These are phyloP conservation scores for Phoxinus phoxinus DNA, from an alignment of 2,113 vertebrate species.

Conservation along the genomic window DNA sequence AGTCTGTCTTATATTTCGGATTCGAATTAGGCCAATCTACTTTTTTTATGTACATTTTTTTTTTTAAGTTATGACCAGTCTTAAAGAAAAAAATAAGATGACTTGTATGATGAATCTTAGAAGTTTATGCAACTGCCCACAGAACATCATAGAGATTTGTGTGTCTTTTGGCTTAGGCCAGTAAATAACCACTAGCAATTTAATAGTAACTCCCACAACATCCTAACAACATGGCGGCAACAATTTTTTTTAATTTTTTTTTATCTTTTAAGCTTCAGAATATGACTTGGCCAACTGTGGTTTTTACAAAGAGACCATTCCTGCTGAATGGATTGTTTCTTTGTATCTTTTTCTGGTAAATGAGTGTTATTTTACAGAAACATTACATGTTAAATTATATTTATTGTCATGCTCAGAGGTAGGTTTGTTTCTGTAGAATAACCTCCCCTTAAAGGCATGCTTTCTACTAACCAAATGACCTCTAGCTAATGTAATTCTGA, in stretches of 20 bases:
- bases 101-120: no score
- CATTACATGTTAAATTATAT: not conserved
- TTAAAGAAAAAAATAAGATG: no score
- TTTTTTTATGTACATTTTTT: no score
- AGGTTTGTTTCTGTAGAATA: slow-evolving; percentile 50
- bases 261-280: not conserved
- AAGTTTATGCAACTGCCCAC: not conserved
- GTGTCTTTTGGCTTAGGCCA: no score
- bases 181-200: not conserved
- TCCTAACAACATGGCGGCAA: not conserved
- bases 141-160: not conserved
- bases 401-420: not conserved
- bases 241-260: not conserved
- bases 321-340: not conserved
- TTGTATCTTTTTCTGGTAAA: slow-evolving; percentile 21
- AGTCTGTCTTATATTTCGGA: no score
- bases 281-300: slow-evolving; percentile 5
- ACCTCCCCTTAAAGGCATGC: slow-evolving; percentile 31
- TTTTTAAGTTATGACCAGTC: no score
- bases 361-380: slow-evolving; percentile 35
- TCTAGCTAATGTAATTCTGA: slow-evolving; percentile 49
- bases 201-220: not conserved
- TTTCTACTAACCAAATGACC: slow-evolving; percentile 31
- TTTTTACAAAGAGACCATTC: slow-evolving; percentile 33
- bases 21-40: no score